These are phyloP conservation scores for Microcebus lehilahytsara DNA, from an alignment of 2,113 vertebrate species.

Conservation along the genomic window DNA sequence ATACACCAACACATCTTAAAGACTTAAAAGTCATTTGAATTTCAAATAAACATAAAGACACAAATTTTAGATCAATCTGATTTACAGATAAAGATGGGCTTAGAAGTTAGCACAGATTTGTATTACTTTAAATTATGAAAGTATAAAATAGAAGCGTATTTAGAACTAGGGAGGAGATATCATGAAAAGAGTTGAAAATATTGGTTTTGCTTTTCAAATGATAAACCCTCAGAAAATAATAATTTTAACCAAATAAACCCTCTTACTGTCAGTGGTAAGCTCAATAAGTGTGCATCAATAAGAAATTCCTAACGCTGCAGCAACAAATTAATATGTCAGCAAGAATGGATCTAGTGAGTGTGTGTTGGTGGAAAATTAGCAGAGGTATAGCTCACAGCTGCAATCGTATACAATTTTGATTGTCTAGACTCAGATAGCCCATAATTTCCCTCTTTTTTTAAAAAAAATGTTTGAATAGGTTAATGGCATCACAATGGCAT, in stretches of 20 bases:
- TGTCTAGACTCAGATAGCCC: conserved; percentile 28
- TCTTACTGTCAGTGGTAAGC: neutral
- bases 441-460: conserved; percentile 8
- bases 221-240: neutral
- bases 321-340: conserved; percentile 50
- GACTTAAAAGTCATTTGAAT: neutral
- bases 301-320: conserved; percentile 30
- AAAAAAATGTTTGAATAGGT: neutral
- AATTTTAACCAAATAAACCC: neutral
- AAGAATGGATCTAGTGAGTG: neutral
- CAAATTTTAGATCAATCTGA: neutral
- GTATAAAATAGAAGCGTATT: neutral
- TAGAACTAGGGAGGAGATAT: neutral
- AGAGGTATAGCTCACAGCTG: neutral
- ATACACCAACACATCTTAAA: neutral
- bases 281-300: neutral
- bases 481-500: neutral
- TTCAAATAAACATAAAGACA: neutral
- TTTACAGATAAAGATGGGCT: neutral
- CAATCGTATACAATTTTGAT: neutral
- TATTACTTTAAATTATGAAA: neutral
- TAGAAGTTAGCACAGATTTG: neutral
- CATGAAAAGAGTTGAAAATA: neutral
- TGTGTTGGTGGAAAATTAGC: neutral
- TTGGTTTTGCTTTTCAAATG: neutral